Evolutionary conservation across 2,888 invertebrate genomes (phyloP).

Genomic region (Lottia gigantea): DNA sequence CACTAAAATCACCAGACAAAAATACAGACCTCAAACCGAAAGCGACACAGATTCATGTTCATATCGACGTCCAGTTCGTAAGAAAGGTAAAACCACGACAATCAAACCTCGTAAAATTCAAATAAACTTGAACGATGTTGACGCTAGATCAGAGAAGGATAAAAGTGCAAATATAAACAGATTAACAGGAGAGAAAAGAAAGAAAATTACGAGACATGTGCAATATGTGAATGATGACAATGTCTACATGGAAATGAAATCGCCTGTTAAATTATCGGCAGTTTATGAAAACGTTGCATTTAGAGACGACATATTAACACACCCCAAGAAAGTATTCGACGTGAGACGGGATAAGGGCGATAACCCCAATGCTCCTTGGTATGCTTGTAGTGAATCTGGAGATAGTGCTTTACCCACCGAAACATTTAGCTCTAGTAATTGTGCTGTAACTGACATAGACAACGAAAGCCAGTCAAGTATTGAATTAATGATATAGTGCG

Average conservation of each 20-base stretch:
- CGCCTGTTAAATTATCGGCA: not conserved
- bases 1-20: conserved; percentile 39
- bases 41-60: conserved; percentile 33
- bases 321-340: conserved; percentile 17
- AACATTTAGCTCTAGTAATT: conserved; percentile 38
- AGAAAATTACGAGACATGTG: not conserved
- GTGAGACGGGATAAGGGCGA: conserved; percentile 5
- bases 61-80: conserved; percentile 42
- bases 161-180: too few species aligned
- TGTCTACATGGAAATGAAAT: conserved; percentile 2
- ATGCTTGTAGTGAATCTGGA: conserved; percentile 50
- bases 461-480: conserved; percentile 50
- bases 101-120: conserved; percentile 18
- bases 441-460: conserved; percentile 38
- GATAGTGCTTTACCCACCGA: conserved; percentile 55
- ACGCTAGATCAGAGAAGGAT: too few species aligned
- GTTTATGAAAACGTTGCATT: conserved; percentile 19
- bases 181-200: not conserved
- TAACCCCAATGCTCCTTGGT: conserved; percentile 25
- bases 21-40: conserved; percentile 12
- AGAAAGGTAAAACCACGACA: conserved; percentile 41
- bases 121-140: too few species aligned
- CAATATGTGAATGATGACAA: not conserved
- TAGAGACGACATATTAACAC: conserved; percentile 10
- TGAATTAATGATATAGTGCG: conserved; percentile 48